Evolutionary conservation across 2,797 vertebrate species (phyloP).

Genomic region (Bucorvus abyssinicus): DNA sequence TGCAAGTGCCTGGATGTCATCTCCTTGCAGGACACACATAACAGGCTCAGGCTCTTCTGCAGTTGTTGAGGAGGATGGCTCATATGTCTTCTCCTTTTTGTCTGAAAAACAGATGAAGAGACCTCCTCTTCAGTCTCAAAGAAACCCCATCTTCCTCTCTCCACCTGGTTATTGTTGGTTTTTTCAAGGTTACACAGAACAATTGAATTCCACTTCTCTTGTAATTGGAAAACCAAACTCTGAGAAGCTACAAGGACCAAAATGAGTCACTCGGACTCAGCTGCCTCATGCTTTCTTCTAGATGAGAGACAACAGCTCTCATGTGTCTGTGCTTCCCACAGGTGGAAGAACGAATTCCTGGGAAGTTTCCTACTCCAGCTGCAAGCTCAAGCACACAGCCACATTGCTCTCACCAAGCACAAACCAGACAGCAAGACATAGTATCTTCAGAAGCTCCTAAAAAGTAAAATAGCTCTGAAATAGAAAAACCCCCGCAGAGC

Average conservation of each 20-base stretch:
- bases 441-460: fast-evolving
- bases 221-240: background rate
- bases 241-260: background rate
- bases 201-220: background rate
- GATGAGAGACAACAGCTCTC: background rate
- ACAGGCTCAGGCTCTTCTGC: constrained; percentile 58
- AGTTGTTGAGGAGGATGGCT: constrained; percentile 24
- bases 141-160: background rate
- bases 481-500: no score
- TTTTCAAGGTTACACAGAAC: background rate
- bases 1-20: constrained; percentile 75
- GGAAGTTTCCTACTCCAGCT: background rate
- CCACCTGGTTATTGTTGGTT: background rate
- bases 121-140: background rate
- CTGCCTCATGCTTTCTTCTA: fast-evolving
- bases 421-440: fast-evolving
- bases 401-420: fast-evolving
- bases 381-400: background rate
- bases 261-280: background rate
- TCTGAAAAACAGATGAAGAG: constrained; percentile 69
- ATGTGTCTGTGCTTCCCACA: background rate
- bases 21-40: constrained; percentile 60
- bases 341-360: background rate
- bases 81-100: constrained; percentile 49
- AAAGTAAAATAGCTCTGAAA: background rate